Conservation (phyloP, 2,888 invertebrate species). For the Tenthredo mesomela region DNA sequence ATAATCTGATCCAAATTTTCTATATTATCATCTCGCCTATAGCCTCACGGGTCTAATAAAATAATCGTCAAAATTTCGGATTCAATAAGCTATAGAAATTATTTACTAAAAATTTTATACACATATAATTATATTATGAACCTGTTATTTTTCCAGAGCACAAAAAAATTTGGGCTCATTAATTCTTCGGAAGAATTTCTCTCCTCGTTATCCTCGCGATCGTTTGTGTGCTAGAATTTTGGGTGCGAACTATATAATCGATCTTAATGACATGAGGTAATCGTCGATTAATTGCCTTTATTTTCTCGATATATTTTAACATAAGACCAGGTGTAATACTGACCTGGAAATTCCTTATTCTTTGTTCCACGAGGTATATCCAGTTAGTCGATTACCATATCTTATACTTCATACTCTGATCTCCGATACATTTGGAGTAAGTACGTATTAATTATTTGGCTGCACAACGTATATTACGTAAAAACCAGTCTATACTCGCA, state of each 20-base stretch:
- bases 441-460: conserved; percentile 39
- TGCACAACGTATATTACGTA: conserved; percentile 5
- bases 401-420: background rate
- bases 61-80: background rate
- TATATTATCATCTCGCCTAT: background rate
- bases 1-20: background rate
- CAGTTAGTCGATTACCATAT: conserved; percentile 5
- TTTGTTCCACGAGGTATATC: background rate
- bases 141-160: background rate
- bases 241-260: background rate
- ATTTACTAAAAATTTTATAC: background rate
- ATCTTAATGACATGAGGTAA: background rate
- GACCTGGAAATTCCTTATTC: conserved; percentile 20
- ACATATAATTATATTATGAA: background rate
- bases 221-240: background rate
- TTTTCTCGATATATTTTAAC: background rate
- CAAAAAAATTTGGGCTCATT: background rate
- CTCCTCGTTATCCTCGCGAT: background rate
- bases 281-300: background rate
- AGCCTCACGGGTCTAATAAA: background rate
- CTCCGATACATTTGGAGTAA: conserved; percentile 37
- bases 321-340: conserved; percentile 12
- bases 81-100: background rate
- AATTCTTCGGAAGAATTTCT: background rate
- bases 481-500: conserved; percentile 37